Percentiles rank a stretch among this genome's conserved stretches.
phyloP scores from a whole-genome alignment of 2,888 invertebrate species.

The Fabriciana adippe region DNA sequence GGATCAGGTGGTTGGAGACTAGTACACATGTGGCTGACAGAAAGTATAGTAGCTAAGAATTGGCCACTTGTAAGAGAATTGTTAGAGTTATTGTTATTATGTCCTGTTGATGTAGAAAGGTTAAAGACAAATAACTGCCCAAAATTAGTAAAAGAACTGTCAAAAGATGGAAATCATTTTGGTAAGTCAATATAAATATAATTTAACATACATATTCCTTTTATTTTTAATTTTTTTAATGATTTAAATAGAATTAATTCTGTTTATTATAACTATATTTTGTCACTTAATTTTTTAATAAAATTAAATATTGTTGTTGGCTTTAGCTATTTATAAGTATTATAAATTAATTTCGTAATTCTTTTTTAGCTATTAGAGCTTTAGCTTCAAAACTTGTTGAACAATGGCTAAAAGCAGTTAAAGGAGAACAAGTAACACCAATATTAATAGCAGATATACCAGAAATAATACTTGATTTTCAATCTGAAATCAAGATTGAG shows the following conservation, averaged over 20 bases:
- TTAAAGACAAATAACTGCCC: conserved; percentile 96
- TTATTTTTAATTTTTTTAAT: no score
- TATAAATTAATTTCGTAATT: not conserved
- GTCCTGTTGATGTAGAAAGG: conserved; percentile 95
- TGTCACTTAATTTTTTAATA: no score
- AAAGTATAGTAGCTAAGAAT: conserved; percentile 91
- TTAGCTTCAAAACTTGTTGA: conserved; percentile 92
- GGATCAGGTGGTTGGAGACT: conserved; percentile 95
- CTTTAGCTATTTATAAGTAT: not conserved
- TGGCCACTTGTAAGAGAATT: conserved; percentile 94
- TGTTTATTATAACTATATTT: not conserved
- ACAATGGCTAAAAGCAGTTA: conserved; percentile 94
- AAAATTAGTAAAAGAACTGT: conserved; percentile 93
- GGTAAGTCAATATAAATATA: conserved; percentile 82
- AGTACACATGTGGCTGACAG: conserved; percentile 94
- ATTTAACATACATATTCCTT: not conserved
- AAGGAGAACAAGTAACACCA: conserved; percentile 85
- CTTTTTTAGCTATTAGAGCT: conserved; percentile 86
- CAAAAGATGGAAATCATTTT: conserved; percentile 90
- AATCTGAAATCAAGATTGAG: conserved; percentile 49
- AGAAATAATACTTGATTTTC: conserved; percentile 60
- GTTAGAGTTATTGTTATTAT: conserved; percentile 90
- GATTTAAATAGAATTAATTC: not conserved
- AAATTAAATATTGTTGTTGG: no score
- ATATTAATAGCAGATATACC: conserved; percentile 65